phyloP scores from a whole-genome alignment of 2,113 vertebrate genomes.

The Semnopithecus entellus region DNA sequence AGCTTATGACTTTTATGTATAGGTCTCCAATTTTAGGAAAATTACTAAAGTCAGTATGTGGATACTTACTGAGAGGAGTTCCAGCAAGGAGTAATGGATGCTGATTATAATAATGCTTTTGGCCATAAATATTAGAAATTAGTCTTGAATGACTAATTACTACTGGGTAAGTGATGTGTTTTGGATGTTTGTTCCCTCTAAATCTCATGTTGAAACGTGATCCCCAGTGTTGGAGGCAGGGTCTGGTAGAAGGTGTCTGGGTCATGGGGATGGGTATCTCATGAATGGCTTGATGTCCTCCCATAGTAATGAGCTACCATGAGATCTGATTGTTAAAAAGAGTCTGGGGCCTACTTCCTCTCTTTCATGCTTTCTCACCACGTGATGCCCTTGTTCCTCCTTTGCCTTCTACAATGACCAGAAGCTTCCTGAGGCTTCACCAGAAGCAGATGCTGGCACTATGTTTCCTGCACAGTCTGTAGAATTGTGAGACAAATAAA shows the following conservation, averaged over 20 bases:
- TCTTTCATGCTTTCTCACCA: too few relatives aligned
- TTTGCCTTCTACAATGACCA: too few relatives aligned
- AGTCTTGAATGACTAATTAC: background rate
- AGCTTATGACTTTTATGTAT: background rate
- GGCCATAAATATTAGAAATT: background rate
- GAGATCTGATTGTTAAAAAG: too few relatives aligned
- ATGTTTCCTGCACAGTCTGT: too few relatives aligned
- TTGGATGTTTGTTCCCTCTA: background rate
- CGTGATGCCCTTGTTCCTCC: too few relatives aligned
- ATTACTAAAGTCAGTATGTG: background rate
- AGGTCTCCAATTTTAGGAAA: slow-evolving; percentile 18
- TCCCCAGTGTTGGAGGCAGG: background rate
- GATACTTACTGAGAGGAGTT: slow-evolving; percentile 12
- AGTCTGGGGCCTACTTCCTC: too few relatives aligned
- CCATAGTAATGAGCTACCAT: background rate
- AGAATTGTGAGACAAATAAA: too few relatives aligned
- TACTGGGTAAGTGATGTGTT: background rate
- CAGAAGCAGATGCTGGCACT: too few relatives aligned
- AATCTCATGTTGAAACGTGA: background rate
- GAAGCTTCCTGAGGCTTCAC: too few relatives aligned
- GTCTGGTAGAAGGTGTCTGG: background rate
- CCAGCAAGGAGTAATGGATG: background rate
- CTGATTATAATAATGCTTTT: background rate
- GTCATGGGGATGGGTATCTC: background rate
- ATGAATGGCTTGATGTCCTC: background rate